These are phyloP conservation scores for Fistularia tabacaria DNA, from an alignment of 2,797 vertebrate genomes.

Conservation along the genomic window DNA sequence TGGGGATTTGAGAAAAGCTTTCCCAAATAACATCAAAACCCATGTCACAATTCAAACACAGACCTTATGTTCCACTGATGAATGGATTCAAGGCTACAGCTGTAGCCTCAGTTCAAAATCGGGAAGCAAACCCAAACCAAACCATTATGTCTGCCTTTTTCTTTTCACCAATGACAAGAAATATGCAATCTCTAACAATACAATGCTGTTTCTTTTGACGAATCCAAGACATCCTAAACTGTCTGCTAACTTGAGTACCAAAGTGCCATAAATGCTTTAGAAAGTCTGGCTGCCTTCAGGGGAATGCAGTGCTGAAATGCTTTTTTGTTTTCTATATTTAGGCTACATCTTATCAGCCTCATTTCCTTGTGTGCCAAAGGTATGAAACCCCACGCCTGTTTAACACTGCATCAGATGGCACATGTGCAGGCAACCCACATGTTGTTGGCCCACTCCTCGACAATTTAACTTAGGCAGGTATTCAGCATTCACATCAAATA, in stretches of 20 bases:
- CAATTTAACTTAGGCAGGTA: constrained; percentile 14
- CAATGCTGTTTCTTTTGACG: constrained; percentile 25
- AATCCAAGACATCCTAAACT: constrained; percentile 20
- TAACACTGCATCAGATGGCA: constrained; percentile 23
- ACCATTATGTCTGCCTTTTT: too few relatives aligned
- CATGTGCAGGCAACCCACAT: constrained; percentile 10
- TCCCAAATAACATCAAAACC: too few relatives aligned
- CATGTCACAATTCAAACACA: too few relatives aligned
- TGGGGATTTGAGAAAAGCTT: not conserved
- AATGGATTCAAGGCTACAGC: too few relatives aligned
- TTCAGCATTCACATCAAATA: constrained; percentile 41
- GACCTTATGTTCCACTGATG: too few relatives aligned
- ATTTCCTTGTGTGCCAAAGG: not conserved
- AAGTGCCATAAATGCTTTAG: constrained; percentile 58
- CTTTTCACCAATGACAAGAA: too few relatives aligned
- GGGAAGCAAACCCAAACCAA: too few relatives aligned
- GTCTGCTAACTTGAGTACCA: constrained; percentile 47
- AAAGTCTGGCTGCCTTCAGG: constrained; percentile 45
- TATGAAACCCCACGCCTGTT: too few relatives aligned
- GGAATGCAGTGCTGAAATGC: constrained; percentile 7
- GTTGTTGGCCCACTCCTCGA: constrained; percentile 2
- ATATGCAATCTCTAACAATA: not conserved
- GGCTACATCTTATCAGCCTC: not conserved
- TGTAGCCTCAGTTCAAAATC: too few relatives aligned
- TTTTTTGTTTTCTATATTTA: constrained; percentile 2